Evolutionary conservation across 2,888 invertebrate genomes (phyloP), one percentile per base, ranked within the genome.

Genomic region (Andrena marginata): DNA sequence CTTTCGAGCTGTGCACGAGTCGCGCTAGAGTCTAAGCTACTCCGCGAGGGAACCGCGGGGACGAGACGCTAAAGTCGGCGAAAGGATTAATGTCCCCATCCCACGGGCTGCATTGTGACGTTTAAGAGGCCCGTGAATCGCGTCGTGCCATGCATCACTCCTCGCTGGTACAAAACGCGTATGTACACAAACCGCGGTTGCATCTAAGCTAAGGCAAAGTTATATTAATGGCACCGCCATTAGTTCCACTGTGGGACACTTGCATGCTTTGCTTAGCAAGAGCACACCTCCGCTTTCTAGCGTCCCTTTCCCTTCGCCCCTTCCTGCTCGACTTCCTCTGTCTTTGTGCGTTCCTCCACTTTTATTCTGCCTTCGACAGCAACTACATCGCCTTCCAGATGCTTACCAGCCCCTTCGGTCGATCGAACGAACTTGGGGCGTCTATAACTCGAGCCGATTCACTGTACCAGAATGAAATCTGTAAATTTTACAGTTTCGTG

Each of bases 221-320:
- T 88, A 88, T 88, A 88, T 88, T 88, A 88, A 88, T 88, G 87
- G 82, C 78, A 70, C 71, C 78, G 87, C 83, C 88, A 88, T 88
- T 88, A 88, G 85, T 86, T 88, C 82, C 87, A 74, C 85, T 74
- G 84, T 81, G 78, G 85, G 88, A 88, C 88, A 87, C 84, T 88
- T 79, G 87, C 87, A 88, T 87, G 79, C 70, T 75, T 64, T 42
- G 74, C 70, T 49, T 65, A 29, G 62, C 56, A 73, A 60, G 72
- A 69, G 42, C 42, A 72, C 80, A 68, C 81, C 82, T 60, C 72
- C 59, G 59, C 72, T 69, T 51, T 80, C 59, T 73, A 51, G 72
- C 75, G 42, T 68, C 29, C 56, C 13, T 54, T 31, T 59, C 48
- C 51, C 59, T 16, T 31, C 29, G 67, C 3, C 23, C 26, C 65